Evolutionary conservation across 64 coral and sea anemone species (phyloP).

Genomic region (Astreopora myriophthalma): DNA sequence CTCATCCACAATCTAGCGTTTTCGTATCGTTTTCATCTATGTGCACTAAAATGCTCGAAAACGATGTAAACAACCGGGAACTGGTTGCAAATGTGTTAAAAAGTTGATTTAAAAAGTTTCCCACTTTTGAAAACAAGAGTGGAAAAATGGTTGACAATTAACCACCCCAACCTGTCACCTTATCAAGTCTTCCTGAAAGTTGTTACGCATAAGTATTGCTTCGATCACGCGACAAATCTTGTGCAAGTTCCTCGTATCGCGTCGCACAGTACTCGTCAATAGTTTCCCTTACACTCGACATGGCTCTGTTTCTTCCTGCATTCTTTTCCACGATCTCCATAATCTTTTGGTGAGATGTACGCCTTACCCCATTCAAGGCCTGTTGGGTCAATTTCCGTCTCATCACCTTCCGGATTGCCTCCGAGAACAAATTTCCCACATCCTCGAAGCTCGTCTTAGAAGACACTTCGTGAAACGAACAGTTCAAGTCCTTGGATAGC

Average conservation of each 20-base stretch:
- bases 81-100: too few relatives aligned
- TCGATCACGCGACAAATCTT: constrained; percentile 39
- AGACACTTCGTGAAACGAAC: constrained; percentile 63
- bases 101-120: too few relatives aligned
- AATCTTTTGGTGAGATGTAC: constrained; percentile 63
- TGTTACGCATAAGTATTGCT: constrained; percentile 60
- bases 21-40: too few relatives aligned
- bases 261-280: constrained; percentile 76
- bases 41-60: too few relatives aligned
- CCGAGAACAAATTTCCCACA: constrained; percentile 43
- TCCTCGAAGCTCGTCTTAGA: constrained; percentile 52
- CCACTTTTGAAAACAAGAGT: too few relatives aligned
- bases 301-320: constrained; percentile 62
- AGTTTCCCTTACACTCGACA: constrained; percentile 78
- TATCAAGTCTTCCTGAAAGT: too few relatives aligned
- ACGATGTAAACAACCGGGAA: too few relatives aligned
- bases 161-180: too few relatives aligned
- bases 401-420: not conserved
- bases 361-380: constrained; percentile 18
- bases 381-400: constrained; percentile 30
- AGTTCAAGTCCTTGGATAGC: constrained; percentile 35
- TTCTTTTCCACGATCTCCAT: constrained; percentile 77
- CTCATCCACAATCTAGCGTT: too few relatives aligned
- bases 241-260: not conserved
- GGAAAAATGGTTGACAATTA: too few relatives aligned